Base-by-base conservation (phyloP, 1,140 invertebrate genomes). In the Probaryconus sp. region DNA sequence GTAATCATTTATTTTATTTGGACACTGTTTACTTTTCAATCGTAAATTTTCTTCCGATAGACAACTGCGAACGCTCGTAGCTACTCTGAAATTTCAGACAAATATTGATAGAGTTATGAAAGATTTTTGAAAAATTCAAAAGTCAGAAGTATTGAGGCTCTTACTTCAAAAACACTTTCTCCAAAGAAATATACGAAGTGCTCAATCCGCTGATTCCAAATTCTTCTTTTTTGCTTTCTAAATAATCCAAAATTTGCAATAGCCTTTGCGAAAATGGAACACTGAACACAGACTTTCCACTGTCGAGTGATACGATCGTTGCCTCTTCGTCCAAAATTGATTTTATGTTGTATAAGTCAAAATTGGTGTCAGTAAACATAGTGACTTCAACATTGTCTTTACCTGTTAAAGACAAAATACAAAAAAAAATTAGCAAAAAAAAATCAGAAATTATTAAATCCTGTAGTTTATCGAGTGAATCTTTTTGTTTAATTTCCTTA, bases 141-240 rank as follows among this genome's bases (percentile, higher is more conserved):
- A n/a, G n/a, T n/a, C n/a, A n/a, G n/a, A n/a, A n/a, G n/a, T n/a
- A n/a, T n/a, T n/a, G n/a, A n/a, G n/a, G n/a, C n/a, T n/a, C 88
- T 85, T 85, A 94, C 93, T 92, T 94, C 9, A 96, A 81, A 79
- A 96, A 96, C 5, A 96, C 94, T 87, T 96, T 94, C 79, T 96
- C 95, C 79, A 97, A 89, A 0, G 95, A 95, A 3, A 94, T 94
- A 1, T 94, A 89, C 0, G 94, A 93, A 0, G 95, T 90, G 0
- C 94, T 94, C 64, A 94, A 92, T 13, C 92, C 93, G 10, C 90
- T 87, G 40, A 97, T 92, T 0, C 91, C 92, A 3, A 95, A 81
- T 16, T 89, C 73, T 0, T 82, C 77, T 65, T 90, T 90, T 3
- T 90, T 83, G 0, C 77, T 53, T 78, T 96, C 93, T 13, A 96